Evolutionary conservation across 1,140 invertebrate species (phyloP).

Genomic region (Cydia pomonella): DNA sequence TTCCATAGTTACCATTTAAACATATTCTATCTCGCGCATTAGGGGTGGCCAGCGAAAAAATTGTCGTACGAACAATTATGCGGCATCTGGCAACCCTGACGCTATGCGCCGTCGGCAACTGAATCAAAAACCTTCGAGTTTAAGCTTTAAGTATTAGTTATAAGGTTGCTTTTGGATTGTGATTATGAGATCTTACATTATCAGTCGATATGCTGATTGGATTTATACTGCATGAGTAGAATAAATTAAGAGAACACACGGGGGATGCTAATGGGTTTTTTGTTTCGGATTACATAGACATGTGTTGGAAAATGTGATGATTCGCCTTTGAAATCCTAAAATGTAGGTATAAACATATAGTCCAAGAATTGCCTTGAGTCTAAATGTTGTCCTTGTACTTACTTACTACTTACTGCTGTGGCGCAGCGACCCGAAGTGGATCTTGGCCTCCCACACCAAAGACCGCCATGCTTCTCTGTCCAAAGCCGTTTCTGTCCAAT

Average conservation of each 20-base stretch:
- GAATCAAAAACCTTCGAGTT: not conserved
- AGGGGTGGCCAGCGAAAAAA: conserved; percentile 28
- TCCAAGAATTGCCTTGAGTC: no score
- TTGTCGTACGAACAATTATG: conserved; percentile 30
- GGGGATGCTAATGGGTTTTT: conserved; percentile 24
- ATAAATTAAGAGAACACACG: conserved; percentile 24
- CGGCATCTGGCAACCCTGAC: conserved; percentile 29
- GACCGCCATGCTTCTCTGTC: no score
- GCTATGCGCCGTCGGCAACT: not conserved
- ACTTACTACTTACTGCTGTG: no score
- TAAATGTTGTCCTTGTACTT: no score
- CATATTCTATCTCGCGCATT: conserved; percentile 11
- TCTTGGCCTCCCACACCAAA: no score
- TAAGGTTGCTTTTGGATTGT: not conserved
- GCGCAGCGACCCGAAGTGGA: no score
- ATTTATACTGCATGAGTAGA: conserved; percentile 21
- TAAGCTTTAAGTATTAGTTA: not conserved
- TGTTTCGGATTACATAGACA: conserved; percentile 8
- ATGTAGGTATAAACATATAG: not conserved
- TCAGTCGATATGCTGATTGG: conserved; percentile 26
- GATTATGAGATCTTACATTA: not conserved
- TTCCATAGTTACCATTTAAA: conserved; percentile 2
- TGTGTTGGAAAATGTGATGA: not conserved
- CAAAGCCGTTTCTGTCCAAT: no score
- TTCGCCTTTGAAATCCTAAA: not conserved